Base-by-base conservation (phyloP, 1,140 invertebrate genomes). In the Nilaparvata lugens region DNA sequence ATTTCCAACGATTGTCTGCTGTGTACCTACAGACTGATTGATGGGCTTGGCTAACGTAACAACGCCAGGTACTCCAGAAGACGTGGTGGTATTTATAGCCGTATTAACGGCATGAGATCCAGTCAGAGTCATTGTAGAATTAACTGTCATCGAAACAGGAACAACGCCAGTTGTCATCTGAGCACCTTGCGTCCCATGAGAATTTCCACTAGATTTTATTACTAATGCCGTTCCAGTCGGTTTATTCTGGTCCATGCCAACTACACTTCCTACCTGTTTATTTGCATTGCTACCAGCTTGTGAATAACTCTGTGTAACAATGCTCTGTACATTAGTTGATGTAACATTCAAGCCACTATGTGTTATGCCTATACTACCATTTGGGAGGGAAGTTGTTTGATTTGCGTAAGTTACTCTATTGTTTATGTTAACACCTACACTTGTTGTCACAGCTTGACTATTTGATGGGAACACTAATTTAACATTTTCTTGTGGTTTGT, bases 141-240 rank as follows among this genome's bases (percentile, higher is more conserved):
- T 83, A 53, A 84, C 83, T 62, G 82, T 82, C 79, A 86, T 83
- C 42, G 85, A 83, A 59, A 85, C 81, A 56, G 84, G 81, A 63
- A 86, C 82, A 74, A 85, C 78, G 48, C 79, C 78, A 61, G 61
- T 62, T 14, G 59, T n/a, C 28, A 60, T 38, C n/a, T 60, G 54
- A 35, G 62, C 56, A 19, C 61, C 60, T 65, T 66, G 64, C 9
- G 64, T 64, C 43, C 65, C 66, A 62, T 64, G 62, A 62, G 66
- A 66, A 62, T 65, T 66, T 38, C 73, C 77, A 66, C 80, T 81
- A 56, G 83, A 83, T 71, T 87, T 87, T 63, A 87, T 82, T 56
- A 87, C 83, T 63, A 87, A 74, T 38, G 84, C 80, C 45, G 80
- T 80, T 60, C 83, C 81, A 66, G 83, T 80, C 6, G 72, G 76